Evolutionary conservation across 1,140 invertebrate species (phyloP).

Genomic region (Wasmannia auropunctata): DNA sequence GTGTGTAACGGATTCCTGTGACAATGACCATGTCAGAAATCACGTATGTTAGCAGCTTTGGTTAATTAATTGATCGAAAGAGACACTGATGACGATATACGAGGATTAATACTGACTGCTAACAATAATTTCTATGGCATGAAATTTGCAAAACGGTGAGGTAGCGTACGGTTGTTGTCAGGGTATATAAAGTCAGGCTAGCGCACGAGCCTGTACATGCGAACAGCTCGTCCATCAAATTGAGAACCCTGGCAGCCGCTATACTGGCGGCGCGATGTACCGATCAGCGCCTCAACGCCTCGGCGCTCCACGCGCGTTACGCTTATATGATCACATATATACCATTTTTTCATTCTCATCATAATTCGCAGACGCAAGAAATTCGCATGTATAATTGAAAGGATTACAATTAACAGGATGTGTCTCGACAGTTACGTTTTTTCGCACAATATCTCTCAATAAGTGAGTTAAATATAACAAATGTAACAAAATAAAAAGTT

Average conservation of each 20-base stretch:
- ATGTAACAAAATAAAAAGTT: not conserved
- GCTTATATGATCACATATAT: slow-evolving; percentile 60
- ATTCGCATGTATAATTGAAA: slow-evolving; percentile 20
- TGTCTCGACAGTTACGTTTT: not conserved
- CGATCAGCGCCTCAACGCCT: slow-evolving; percentile 69
- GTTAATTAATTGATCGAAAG: slow-evolving; percentile 67
- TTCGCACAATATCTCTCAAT: not conserved
- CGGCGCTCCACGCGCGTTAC: slow-evolving; percentile 73
- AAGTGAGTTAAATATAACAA: not conserved
- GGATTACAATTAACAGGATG: not conserved
- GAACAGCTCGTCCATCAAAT: slow-evolving; percentile 84
- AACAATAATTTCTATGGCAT: slow-evolving; percentile 80
- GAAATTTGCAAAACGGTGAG: slow-evolving; percentile 83
- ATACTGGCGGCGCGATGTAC: slow-evolving; percentile 68
- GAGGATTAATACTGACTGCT: slow-evolving; percentile 77
- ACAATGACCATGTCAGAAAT: not conserved
- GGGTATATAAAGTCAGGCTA: slow-evolving; percentile 62
- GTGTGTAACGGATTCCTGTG: not conserved
- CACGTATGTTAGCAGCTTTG: slow-evolving; percentile 15
- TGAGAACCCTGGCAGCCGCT: slow-evolving; percentile 75
- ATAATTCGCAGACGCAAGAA: slow-evolving; percentile 31
- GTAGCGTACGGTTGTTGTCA: slow-evolving; percentile 76
- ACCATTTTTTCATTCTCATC: slow-evolving; percentile 40
- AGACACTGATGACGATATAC: slow-evolving; percentile 32
- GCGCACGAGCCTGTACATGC: slow-evolving; percentile 78